Base-by-base conservation (phyloP, 2,888 invertebrate genomes). In the Cheiracanthium punctorium region DNA sequence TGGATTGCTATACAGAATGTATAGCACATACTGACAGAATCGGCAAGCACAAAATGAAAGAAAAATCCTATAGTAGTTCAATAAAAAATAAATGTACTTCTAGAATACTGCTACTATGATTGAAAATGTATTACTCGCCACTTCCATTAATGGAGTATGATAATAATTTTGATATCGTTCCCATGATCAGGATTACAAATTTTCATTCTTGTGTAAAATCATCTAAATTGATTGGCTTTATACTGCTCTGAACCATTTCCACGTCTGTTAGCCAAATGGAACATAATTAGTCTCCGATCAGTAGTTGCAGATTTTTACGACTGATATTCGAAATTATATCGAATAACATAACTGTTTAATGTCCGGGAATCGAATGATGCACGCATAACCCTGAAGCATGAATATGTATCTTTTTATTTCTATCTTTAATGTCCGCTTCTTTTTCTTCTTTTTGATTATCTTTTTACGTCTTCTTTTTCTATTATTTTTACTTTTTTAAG, bases 381-480 rank as follows among this genome's bases (percentile, higher is more conserved):
- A 24, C 24, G 8, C 24, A 58, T 58, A 58, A 12, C 58, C 20
- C 37, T 4, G 7, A 58, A 24, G 7, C 20, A 58, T 58, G 58
- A 24, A 58, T 58, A 58, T 58, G 8, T 58, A 58, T 24, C 24
- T 58, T 58, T n/a, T 58, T 58, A 58, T 24, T 58, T 4, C 24
- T 1, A 20, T 24, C 20, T 58, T 58, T 58, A 58, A 58, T 58
- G 58, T 58, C 10, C 24, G n/a, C n/a, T 81, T 75, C 74, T 75
- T 74, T 12, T n/a, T 29, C 41, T 41, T 24, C 41, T 37, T 69
- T 41, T 70, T 14, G 14, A 41, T 4, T 24, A 10, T 69, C 37
- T 72, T n/a, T 48, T 58, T 58, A 24, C 58, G 1, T n/a, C n/a
- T n/a, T n/a, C n/a, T n/a, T n/a, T n/a, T n/a, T n/a, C n/a, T n/a